A percentile compares a stretch with the other conserved stretches of the same genome.
Evolutionary conservation across 35 echinoderm and acorn worm species (phyloP).

Genomic region (Apostichopus japonicus): DNA sequence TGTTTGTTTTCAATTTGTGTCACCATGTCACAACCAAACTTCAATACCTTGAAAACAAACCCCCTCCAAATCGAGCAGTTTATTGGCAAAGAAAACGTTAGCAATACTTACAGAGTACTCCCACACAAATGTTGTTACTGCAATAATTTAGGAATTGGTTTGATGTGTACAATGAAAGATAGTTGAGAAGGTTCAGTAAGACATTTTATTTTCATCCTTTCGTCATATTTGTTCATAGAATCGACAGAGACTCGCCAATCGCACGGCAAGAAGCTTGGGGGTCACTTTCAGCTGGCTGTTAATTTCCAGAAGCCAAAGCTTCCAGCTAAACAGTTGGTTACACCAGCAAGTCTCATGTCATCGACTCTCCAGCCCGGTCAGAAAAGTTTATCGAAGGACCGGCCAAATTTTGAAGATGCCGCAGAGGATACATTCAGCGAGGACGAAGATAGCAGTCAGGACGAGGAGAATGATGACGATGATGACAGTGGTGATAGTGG

Average conservation of each 20-base stretch:
- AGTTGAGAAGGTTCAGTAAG: too few relatives aligned
- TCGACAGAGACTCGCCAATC: neutral
- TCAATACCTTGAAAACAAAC: too few relatives aligned
- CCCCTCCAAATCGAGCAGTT: too few relatives aligned
- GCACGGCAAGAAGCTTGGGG: neutral
- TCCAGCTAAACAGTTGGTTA: neutral
- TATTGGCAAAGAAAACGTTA: too few relatives aligned
- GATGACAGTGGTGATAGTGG: neutral
- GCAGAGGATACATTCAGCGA: neutral
- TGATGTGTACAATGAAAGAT: too few relatives aligned
- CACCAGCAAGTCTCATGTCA: slow-evolving; percentile 28
- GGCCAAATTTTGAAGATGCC: neutral
- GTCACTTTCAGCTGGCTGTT: slow-evolving; percentile 9
- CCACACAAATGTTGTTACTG: too few relatives aligned
- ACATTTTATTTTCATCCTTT: neutral
- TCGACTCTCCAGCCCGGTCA: neutral
- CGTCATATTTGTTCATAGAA: neutral
- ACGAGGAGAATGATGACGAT: neutral
- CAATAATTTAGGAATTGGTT: too few relatives aligned
- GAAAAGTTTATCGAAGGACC: neutral
- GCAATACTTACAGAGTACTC: too few relatives aligned
- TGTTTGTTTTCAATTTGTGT: too few relatives aligned
- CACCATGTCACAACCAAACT: too few relatives aligned
- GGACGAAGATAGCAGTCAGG: neutral
- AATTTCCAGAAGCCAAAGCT: neutral